Evolutionary conservation across 1,140 invertebrate species (phyloP).

Genomic region (Lepidurus apus): DNA sequence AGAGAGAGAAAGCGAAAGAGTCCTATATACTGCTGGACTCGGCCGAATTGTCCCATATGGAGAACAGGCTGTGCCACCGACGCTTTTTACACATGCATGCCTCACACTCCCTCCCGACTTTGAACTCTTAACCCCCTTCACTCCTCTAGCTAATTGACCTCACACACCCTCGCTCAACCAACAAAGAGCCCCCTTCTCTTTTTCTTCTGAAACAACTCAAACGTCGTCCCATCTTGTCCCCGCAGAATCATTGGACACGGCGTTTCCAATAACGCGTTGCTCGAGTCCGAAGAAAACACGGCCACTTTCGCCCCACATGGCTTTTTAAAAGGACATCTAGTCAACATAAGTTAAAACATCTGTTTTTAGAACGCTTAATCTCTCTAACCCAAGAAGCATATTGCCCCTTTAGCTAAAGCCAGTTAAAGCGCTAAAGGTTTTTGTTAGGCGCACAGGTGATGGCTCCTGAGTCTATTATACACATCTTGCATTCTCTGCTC

Average conservation of each 20-base stretch:
- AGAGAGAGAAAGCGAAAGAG: no score
- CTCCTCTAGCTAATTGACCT: constrained; percentile 21
- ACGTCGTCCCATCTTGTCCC: neutral
- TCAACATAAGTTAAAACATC: neutral
- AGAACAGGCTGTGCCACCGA: neutral
- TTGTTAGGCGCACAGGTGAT: no score
- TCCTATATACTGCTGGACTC: no score
- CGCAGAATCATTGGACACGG: neutral
- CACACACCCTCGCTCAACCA: constrained; percentile 16
- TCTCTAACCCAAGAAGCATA: neutral
- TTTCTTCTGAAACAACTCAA: neutral
- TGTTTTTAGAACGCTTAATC: neutral
- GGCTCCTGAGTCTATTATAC: no score
- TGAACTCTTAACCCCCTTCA: neutral
- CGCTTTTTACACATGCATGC: constrained; percentile 4
- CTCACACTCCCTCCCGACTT: neutral
- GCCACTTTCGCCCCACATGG: neutral
- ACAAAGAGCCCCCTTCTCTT: constrained; percentile 6
- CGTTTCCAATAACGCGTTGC: neutral
- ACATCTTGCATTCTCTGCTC: no score
- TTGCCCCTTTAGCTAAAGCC: neutral
- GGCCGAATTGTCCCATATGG: neutral
- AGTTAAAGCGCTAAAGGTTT: no score
- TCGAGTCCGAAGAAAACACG: neutral
- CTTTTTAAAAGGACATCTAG: neutral